phyloP scores from a whole-genome alignment of 2,888 invertebrate species.

The Metopia argyrocephala region DNA sequence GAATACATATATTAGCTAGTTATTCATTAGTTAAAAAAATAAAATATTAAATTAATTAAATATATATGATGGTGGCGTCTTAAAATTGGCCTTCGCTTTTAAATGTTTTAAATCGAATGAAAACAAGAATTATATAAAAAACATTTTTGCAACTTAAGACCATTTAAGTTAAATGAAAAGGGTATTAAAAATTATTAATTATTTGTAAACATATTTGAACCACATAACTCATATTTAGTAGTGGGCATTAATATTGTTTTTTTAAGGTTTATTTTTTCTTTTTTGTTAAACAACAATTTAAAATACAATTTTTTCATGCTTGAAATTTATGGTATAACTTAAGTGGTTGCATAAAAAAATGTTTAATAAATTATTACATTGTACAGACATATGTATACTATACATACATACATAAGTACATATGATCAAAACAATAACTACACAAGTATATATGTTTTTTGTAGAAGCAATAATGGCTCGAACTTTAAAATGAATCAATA shows the following conservation, averaged over 20 bases:
- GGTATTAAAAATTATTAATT: neutral
- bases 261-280: neutral
- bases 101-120: neutral
- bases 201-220: slow-evolving; percentile 5
- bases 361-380: no score
- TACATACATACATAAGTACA: no score
- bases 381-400: no score
- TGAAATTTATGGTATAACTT: no score
- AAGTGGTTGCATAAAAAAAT: no score
- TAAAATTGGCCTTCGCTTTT: slow-evolving; percentile 47
- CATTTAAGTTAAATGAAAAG: neutral
- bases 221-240: neutral
- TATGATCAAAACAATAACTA: no score
- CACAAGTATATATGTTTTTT: no score
- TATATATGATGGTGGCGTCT: slow-evolving; percentile 37
- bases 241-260: neutral
- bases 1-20: neutral
- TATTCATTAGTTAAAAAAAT: slow-evolving; percentile 1
- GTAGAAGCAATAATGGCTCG: no score
- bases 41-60: neutral
- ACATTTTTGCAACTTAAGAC: neutral
- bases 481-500: no score
- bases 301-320: neutral
- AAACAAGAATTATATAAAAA: neutral
- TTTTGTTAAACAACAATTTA: neutral